Evolutionary conservation across 2,113 vertebrate genomes (phyloP), one percentile per base, ranked within the genome.

Genomic region (Ailurus styani): DNA sequence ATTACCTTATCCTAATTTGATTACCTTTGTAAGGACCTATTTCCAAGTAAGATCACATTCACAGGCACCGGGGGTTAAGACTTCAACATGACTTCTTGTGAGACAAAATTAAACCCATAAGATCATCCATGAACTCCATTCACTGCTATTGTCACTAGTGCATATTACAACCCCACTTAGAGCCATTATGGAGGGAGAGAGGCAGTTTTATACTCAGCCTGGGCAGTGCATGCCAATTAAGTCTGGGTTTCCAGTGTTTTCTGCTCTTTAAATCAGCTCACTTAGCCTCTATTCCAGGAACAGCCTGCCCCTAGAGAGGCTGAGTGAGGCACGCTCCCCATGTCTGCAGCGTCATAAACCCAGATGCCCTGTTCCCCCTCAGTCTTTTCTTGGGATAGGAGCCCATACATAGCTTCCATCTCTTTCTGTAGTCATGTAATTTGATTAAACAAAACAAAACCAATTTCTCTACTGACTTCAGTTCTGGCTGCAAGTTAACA

Each of bases 391-490:
- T 62, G 10, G 47, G 3, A 5, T 15, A 15, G 3, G 11, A 66
- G 6, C 5, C 25, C 8, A 34, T 23, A 18, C 1, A 47, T 13
- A 87, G 29, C 25, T 52, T 12, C 54, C 8, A 20, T 82, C 23
- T 83, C 31, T n/a, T 84, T 87, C 68, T 64, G 54, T 13, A 27
- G 25, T 37, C n/a, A 81, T 29, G 5, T 11, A 31, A 66, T 47
- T 94, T 93, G 81, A 45, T 52, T 86, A 77, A 54, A 42, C 77
- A 60, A 94, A 34, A 25, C 5, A 57, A 77, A 60, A 77, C 42
- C 20, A 29, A 20, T 78, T 91, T 40, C 21, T 93, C 8, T 52
- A 9, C 6, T 75, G 29, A 75, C 2, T 17, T 60, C 5, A 3
- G 31, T 95, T 92, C 37, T 70, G 60, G 23, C 23, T 42, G 54